Conservation (phyloP, 2,888 invertebrate genomes). For the Embidobia sp. region DNA sequence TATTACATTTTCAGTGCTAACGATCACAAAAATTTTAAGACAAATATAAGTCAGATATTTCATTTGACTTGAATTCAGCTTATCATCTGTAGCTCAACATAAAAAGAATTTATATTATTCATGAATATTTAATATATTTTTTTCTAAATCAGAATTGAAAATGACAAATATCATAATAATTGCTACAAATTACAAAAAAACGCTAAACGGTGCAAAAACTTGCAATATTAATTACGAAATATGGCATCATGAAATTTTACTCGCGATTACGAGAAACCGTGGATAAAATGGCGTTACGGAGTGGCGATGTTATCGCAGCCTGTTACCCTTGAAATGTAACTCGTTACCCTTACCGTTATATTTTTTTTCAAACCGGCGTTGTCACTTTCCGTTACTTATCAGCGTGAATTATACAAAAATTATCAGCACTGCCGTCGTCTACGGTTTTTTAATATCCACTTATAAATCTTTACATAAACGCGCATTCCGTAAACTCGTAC, state of each 20-base stretch:
- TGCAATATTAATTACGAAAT: slow-evolving; percentile 39
- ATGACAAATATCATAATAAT: neutral
- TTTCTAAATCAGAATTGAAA: too few relatives aligned
- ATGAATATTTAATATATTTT: too few relatives aligned
- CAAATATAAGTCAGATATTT: too few relatives aligned
- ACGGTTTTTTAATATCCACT: slow-evolving; percentile 19
- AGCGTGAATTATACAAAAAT: slow-evolving; percentile 40
- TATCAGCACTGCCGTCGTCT: slow-evolving; percentile 25
- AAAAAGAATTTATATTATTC: too few relatives aligned
- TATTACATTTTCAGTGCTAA: too few relatives aligned
- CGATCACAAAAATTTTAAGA: too few relatives aligned
- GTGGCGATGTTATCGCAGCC: slow-evolving; percentile 35
- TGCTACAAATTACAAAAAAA: neutral
- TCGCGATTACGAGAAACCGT: slow-evolving; percentile 23
- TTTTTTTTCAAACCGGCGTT: slow-evolving; percentile 36
- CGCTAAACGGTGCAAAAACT: neutral
- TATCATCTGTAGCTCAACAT: too few relatives aligned
- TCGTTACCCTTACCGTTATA: slow-evolving; percentile 57
- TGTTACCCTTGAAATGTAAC: slow-evolving; percentile 55
- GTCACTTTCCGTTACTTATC: slow-evolving; percentile 55
- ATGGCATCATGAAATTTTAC: slow-evolving; percentile 29
- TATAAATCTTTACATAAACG: slow-evolving; percentile 31
- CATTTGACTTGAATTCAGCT: too few relatives aligned
- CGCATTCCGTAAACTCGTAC: neutral
- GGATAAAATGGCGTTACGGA: slow-evolving; percentile 25